Percentiles rank a stretch among this genome's conserved stretches.
Evolutionary conservation across 1,140 invertebrate genomes (phyloP).

Genomic region (Samia ricini): DNA sequence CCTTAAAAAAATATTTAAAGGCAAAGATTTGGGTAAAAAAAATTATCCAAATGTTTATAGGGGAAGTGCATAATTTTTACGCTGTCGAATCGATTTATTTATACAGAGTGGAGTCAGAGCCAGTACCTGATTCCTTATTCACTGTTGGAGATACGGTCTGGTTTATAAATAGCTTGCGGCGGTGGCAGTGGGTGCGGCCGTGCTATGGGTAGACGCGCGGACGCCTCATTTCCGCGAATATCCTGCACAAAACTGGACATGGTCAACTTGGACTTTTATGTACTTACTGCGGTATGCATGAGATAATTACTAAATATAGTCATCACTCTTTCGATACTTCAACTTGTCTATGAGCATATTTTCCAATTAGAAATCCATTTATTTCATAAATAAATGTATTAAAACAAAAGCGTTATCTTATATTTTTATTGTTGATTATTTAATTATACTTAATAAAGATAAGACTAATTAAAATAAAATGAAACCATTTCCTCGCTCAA

Average conservation of each 20-base stretch:
- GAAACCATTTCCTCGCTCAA: too few relatives aligned
- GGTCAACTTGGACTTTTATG: slow-evolving; percentile 16
- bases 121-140: slow-evolving; percentile 31
- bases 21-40: neutral
- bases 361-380: neutral
- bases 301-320: neutral
- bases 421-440: too few relatives aligned
- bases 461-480: too few relatives aligned
- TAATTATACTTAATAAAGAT: too few relatives aligned
- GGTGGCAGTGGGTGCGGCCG: slow-evolving; percentile 46
- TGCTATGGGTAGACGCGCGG: slow-evolving; percentile 54
- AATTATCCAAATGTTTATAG: neutral
- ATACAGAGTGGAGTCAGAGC: neutral
- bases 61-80: neutral
- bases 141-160: slow-evolving; percentile 55
- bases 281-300: neutral
- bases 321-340: neutral
- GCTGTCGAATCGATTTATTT: neutral
- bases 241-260: slow-evolving; percentile 26
- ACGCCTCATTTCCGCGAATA: slow-evolving; percentile 68
- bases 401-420: too few relatives aligned
- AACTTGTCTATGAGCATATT: neutral
- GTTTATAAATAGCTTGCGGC: slow-evolving; percentile 70
- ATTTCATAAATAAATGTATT: too few relatives aligned
- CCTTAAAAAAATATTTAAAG: neutral